These are phyloP conservation scores for Esox lucius DNA, from an alignment of 2,797 vertebrate species.

Conservation along the genomic window DNA sequence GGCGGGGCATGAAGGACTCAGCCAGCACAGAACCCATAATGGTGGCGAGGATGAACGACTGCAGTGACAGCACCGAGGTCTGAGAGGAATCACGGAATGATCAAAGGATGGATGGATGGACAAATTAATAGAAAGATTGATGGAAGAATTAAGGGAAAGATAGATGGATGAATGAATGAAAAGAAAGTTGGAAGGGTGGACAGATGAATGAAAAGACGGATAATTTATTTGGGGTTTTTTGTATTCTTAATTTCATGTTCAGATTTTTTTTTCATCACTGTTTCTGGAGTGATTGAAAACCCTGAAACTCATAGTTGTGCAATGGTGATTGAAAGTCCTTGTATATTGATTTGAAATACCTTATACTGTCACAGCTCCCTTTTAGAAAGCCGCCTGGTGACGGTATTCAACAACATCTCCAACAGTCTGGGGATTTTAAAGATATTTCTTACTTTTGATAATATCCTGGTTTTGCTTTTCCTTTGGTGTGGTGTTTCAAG, in stretches of 20 bases:
- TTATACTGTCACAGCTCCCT: not conserved
- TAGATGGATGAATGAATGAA: constrained; percentile 62
- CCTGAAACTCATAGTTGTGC: not conserved
- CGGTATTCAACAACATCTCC: not conserved
- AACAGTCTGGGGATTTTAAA: not conserved
- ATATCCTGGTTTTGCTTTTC: constrained; percentile 28
- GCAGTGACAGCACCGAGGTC: constrained; percentile 88
- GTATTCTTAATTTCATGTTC: constrained; percentile 13
- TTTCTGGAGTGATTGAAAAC: not conserved
- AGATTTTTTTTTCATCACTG: constrained; percentile 16
- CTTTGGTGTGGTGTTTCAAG: constrained; percentile 51
- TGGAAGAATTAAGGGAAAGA: not conserved
- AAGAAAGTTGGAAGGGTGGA: not conserved
- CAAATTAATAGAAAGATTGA: not conserved
- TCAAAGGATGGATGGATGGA: not conserved
- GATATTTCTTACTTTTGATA: constrained; percentile 6
- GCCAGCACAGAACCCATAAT: constrained; percentile 81
- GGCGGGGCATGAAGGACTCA: constrained; percentile 58
- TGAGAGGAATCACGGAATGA: constrained; percentile 70
- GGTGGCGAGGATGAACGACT: constrained; percentile 77
- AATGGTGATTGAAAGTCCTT: not conserved
- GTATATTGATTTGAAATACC: not conserved
- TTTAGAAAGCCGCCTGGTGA: not conserved
- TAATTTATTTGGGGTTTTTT: constrained; percentile 3
- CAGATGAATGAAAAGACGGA: not conserved